These are phyloP conservation scores for Melikaiella ostensackeni DNA, from an alignment of 2,888 invertebrate genomes.

Conservation along the genomic window DNA sequence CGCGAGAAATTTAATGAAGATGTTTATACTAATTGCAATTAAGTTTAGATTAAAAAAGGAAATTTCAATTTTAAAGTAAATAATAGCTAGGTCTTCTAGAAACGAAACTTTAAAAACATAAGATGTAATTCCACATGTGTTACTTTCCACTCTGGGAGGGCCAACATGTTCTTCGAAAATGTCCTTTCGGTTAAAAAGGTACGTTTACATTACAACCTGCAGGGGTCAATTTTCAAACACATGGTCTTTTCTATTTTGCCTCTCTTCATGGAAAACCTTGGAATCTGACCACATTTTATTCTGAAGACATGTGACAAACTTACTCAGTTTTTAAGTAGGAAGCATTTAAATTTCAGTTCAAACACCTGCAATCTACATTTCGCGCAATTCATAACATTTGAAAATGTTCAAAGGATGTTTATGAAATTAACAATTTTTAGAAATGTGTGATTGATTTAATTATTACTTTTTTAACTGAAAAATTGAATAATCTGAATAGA, in stretches of 20 bases:
- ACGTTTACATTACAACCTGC: neutral
- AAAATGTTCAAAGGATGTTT: too few relatives aligned
- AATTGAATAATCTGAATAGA: too few relatives aligned
- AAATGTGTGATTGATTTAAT: too few relatives aligned
- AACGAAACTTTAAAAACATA: neutral
- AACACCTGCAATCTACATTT: neutral
- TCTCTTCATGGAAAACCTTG: neutral
- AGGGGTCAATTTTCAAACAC: slow-evolving; percentile 10
- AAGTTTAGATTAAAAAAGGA: neutral
- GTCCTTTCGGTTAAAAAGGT: slow-evolving; percentile 7
- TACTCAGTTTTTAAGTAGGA: neutral
- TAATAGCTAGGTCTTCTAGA: neutral
- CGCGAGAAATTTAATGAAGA: neutral
- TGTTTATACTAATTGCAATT: neutral
- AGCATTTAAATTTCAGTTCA: neutral
- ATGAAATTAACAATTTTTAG: too few relatives aligned
- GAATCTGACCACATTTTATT: neutral
- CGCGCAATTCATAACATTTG: neutral
- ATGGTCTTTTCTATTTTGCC: slow-evolving; percentile 27
- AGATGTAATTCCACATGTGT: slow-evolving; percentile 21
- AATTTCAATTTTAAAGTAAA: neutral
- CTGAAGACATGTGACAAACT: neutral
- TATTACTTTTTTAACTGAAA: too few relatives aligned
- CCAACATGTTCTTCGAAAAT: slow-evolving; percentile 17
- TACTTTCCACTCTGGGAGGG: neutral